Base-by-base conservation (phyloP, 2,113 vertebrate genomes). In the Labrus mixtus region DNA sequence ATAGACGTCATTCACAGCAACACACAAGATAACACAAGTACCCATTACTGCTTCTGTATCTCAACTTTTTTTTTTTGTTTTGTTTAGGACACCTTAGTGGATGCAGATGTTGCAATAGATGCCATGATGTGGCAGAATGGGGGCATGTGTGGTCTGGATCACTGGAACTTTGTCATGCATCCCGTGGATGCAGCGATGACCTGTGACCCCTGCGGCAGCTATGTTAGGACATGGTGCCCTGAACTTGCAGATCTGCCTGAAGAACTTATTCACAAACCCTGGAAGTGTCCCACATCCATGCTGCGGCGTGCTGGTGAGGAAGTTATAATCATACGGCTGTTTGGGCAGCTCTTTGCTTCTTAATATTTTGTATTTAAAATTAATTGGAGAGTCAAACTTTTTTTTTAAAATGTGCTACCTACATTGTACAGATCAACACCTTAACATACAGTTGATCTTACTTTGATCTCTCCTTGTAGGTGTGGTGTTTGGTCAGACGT, bases 111-210 rank as follows among this genome's bases (percentile, higher is more conserved):
- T 64, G 93, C 92, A 53, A 95, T 94, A 39, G 92, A 93, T 73
- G 92, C 93, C 11, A 91, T 93, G 94, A 95, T 94, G 93, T 94
- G 94, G 94, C 93, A 94, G 87, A 94, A 95, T 37, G 94, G 92
- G 6, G 93, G 93, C 53, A 94, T 95, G 93, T 92, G 91, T 59
- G 92, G 93, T 53, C 82, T 94, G 87, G 93, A 94, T 86, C 92
- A 94, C 74, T 94, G 93, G 94, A 94, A 94, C 79, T 94, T 94
- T 68, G 93, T 94, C 61, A 94, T 94, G 93, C 93, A 93, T 33
- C 94, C 92, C 0, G 87, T 94, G 4, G 91, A 92, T 41, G 92
- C 93, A 45, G 91, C 93, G 1, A 82, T 95, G 90, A 94, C 94
- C 59, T 94, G 93, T 71, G 94, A 94, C 81, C 93, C 93, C 10